Conservation (phyloP, 2,888 invertebrate species). For the Chouioia cunea region DNA sequence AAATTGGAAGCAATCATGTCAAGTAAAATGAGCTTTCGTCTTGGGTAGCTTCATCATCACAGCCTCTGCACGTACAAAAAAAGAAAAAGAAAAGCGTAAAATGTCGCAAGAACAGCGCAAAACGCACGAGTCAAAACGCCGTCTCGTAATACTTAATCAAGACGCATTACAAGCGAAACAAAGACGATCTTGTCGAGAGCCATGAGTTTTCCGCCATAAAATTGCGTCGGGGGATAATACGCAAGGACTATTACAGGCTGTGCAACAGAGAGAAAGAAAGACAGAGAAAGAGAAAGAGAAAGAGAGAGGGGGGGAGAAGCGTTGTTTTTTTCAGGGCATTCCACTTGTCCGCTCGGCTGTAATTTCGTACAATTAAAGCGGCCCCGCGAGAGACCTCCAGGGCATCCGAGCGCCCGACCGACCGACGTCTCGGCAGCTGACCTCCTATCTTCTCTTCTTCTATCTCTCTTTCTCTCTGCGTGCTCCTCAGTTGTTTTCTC, state of each 20-base stretch:
- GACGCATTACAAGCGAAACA: conserved; percentile 46
- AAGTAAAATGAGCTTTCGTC: neutral
- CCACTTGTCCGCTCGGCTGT: conserved; percentile 47
- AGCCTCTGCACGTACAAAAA: conserved; percentile 23
- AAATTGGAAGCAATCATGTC: no score
- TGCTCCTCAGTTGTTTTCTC: no score
- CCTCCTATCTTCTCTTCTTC: conserved; percentile 21
- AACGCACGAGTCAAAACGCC: conserved; percentile 22
- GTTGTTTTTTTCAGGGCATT: conserved; percentile 47
- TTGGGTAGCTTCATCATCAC: conserved; percentile 31
- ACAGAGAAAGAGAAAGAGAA: conserved; percentile 6
- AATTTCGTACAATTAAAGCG: conserved; percentile 48
- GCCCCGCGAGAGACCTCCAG: conserved; percentile 44
- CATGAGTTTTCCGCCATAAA: conserved; percentile 45
- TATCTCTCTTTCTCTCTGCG: neutral
- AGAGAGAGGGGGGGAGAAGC: conserved; percentile 19
- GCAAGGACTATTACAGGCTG: conserved; percentile 48
- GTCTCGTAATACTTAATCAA: conserved; percentile 45
- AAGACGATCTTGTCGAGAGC: conserved; percentile 33
- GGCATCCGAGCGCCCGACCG: conserved; percentile 21
- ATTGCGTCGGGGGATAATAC: conserved; percentile 49
- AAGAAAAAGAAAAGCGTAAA: conserved; percentile 28
- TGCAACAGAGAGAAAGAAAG: neutral
- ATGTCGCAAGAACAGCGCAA: conserved; percentile 42
- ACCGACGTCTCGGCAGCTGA: conserved; percentile 33